Base-by-base conservation (phyloP, 2,888 invertebrate species). In the Stomorhina lunata region DNA sequence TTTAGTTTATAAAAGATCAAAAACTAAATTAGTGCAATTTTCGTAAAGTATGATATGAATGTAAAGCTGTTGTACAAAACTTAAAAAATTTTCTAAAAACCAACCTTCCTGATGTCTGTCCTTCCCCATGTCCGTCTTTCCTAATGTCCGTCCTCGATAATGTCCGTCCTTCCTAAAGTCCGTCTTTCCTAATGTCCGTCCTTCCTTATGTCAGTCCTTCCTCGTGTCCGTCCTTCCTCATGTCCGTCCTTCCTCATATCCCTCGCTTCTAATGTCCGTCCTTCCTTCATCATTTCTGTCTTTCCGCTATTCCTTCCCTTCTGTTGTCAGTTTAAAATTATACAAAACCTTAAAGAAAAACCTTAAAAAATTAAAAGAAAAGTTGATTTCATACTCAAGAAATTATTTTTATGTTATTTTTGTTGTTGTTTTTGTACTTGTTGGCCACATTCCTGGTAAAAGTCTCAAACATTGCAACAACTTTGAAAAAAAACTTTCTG, bases 21-120 rank as follows among this genome's bases (percentile, higher is more conserved):
- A n/a, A 76, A 71, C 59, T 66, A 82, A 82, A 82, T 82, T 82
- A 82, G 79, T 76, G 82, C 79, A 82, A 82, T 82, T 82, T 79
- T 82, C 75, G 10, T 66, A 65, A 82, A 66, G 66, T 82, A 82
- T 79, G 82, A 76, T 37, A 66, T 68, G 53, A 66, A 82, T 79
- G 78, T 69, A 59, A 59, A 53, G 66, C 34, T 75, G 61, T 50
- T 65, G 32, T 25, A 22, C 37, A 1, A 37, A 37, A 6, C 45
- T 27, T n/a, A n/a, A n/a, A n/a, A n/a, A n/a, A n/a, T n/a, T n/a
- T n/a, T n/a, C n/a, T n/a, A n/a, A n/a, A n/a, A n/a, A n/a, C n/a
- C n/a, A n/a, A n/a, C n/a, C n/a, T n/a, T n/a, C n/a, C n/a, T n/a
- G n/a, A n/a, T n/a, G n/a, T n/a, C n/a, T n/a, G n/a, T n/a, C n/a